Evolutionary conservation across 2,888 invertebrate genomes (phyloP).

Genomic region (Eupithecia subumbrata): DNA sequence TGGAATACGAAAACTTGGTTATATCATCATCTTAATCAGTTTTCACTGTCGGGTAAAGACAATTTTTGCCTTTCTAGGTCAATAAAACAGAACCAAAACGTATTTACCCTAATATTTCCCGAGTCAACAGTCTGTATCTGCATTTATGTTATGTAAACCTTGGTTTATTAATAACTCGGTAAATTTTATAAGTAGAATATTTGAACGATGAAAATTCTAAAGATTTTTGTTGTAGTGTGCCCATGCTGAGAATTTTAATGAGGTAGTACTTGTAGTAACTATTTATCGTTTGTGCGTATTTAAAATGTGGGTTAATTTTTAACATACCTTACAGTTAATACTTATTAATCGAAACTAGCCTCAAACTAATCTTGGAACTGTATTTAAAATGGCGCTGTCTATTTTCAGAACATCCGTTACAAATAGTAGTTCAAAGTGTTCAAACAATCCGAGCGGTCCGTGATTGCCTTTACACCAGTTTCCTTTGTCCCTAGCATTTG

Average conservation of each 20-base stretch:
- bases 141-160: background rate
- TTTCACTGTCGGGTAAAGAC: no score
- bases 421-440: background rate
- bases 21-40: no score
- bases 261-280: conserved; percentile 33
- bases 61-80: background rate
- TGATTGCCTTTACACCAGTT: conserved; percentile 7
- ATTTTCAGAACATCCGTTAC: background rate
- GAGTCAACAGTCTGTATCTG: background rate
- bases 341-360: background rate
- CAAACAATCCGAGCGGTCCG: background rate
- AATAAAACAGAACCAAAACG: background rate
- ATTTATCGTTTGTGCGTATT: background rate
- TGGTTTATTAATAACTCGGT: background rate
- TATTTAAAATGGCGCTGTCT: background rate
- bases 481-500: conserved; percentile 11
- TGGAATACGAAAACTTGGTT: background rate
- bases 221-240: conserved; percentile 45
- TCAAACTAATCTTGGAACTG: background rate
- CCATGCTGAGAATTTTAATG: conserved; percentile 53
- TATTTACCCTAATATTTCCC: background rate
- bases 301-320: background rate
- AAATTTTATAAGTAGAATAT: conserved; percentile 24
- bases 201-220: conserved; percentile 39
- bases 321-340: background rate